Evolutionary conservation across 2,797 vertebrate genomes (phyloP).

Genomic region (Melanotaenia pygmaea): DNA sequence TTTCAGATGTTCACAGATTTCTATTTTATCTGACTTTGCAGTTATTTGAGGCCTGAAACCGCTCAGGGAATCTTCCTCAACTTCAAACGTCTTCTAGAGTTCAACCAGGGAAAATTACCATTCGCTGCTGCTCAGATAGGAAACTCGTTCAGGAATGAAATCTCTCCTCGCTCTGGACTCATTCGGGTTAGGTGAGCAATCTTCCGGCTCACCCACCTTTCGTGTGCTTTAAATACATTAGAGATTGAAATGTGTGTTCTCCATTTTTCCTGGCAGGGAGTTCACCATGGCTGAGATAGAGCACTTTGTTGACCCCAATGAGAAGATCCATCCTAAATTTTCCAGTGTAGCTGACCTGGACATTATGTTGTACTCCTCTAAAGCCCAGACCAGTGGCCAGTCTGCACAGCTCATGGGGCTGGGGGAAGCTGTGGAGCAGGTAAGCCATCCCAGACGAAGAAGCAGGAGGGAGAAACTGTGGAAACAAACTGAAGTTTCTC

Average conservation of each 20-base stretch:
- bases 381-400: constrained; percentile 96
- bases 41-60: constrained; percentile 98
- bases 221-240: not conserved
- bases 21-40: constrained; percentile 55
- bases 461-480: not conserved
- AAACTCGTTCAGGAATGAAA: constrained; percentile 98
- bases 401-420: constrained; percentile 92
- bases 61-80: constrained; percentile 99
- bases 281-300: constrained; percentile 99
- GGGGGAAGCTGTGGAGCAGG: constrained; percentile 96
- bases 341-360: constrained; percentile 89
- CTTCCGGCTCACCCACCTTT: fast-evolving
- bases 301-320: constrained; percentile 97
- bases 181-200: constrained; percentile 93
- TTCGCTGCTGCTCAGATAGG: constrained; percentile 99
- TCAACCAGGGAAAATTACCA: constrained; percentile 98
- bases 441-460: constrained; percentile 41
- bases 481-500: not conserved
- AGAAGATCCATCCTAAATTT: constrained; percentile 96
- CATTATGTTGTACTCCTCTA: constrained; percentile 92
- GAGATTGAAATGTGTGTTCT: not conserved
- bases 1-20: not conserved
- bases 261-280: constrained; percentile 82
- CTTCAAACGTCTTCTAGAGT: constrained; percentile 98
- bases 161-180: constrained; percentile 97